Evolutionary conservation across 1,140 invertebrate species (phyloP).

Genomic region (Drosophila biarmipes): DNA sequence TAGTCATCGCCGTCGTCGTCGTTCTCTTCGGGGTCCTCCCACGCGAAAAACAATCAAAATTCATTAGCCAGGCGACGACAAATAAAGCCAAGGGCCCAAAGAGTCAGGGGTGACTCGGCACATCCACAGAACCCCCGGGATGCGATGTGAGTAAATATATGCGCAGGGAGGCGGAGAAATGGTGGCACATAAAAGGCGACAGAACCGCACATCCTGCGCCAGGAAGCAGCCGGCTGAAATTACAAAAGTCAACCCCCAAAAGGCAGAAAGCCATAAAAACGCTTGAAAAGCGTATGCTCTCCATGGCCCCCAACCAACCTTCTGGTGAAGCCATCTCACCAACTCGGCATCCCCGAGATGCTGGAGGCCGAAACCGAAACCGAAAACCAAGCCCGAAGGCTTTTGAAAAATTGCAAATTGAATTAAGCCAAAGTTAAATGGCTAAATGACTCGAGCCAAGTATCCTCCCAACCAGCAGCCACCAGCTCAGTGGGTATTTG

Average conservation of each 20-base stretch:
- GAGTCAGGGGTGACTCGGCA: constrained; percentile 25
- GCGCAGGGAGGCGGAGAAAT: constrained; percentile 17
- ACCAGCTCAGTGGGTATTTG: constrained; percentile 31
- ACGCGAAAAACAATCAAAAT: constrained; percentile 77
- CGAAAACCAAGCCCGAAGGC: constrained; percentile 52
- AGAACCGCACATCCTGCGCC: constrained; percentile 79
- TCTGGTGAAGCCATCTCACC: constrained; percentile 4
- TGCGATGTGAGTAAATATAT: constrained; percentile 66
- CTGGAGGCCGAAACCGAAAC: constrained; percentile 18
- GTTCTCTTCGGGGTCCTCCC: constrained; percentile 20
- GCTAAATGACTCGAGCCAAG: constrained; percentile 81
- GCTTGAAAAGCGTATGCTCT: constrained; percentile 76
- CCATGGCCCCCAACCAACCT: constrained; percentile 12
- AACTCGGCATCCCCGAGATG: constrained; percentile 24
- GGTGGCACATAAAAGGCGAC: constrained; percentile 72
- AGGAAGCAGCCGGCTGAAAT: constrained; percentile 78
- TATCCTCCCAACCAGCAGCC: constrained; percentile 46
- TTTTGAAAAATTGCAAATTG: constrained; percentile 84
- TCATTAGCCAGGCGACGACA: constrained; percentile 76
- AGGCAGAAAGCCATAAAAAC: constrained; percentile 69
- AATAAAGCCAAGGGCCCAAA: constrained; percentile 69
- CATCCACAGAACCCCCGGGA: constrained; percentile 7
- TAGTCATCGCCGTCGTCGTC: constrained; percentile 3
- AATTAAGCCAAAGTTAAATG: constrained; percentile 84
- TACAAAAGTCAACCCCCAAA: constrained; percentile 80